Conservation (phyloP, 2,888 invertebrate genomes). For the Oasisia sp. region DNA sequence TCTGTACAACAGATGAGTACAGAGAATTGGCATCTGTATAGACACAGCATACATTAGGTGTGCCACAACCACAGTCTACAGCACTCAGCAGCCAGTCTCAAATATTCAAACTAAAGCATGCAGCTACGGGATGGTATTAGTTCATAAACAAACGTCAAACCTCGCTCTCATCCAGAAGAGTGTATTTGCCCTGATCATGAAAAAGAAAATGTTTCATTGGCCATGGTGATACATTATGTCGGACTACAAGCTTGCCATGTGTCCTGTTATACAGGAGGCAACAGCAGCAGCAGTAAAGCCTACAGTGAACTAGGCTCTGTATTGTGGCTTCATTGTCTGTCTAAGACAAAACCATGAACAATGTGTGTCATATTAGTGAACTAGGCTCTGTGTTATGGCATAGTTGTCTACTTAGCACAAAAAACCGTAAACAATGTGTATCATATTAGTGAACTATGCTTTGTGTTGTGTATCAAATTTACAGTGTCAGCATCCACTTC, state of each 20-base stretch:
- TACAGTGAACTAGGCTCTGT: background rate
- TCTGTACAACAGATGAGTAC: background rate
- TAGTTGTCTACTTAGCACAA: background rate
- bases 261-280: too few species aligned
- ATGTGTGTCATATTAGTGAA: background rate
- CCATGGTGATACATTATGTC: background rate
- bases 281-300: background rate
- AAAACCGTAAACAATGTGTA: background rate
- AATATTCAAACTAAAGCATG: background rate
- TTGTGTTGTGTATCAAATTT: background rate
- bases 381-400: background rate
- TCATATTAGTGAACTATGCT: background rate
- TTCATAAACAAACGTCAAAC: conserved; percentile 4
- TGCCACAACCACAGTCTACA: background rate
- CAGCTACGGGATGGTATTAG: background rate
- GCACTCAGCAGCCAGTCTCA: background rate
- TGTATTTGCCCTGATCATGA: conserved; percentile 4
- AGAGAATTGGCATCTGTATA: background rate
- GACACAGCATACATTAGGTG: background rate
- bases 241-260: background rate
- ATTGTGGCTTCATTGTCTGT: background rate
- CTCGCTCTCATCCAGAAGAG: background rate
- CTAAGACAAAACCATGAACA: background rate
- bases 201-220: background rate
- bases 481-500: background rate